Evolutionary conservation across 2,113 vertebrate species (phyloP), one percentile per base, ranked within the genome.

Genomic region (Otus sunia): DNA sequence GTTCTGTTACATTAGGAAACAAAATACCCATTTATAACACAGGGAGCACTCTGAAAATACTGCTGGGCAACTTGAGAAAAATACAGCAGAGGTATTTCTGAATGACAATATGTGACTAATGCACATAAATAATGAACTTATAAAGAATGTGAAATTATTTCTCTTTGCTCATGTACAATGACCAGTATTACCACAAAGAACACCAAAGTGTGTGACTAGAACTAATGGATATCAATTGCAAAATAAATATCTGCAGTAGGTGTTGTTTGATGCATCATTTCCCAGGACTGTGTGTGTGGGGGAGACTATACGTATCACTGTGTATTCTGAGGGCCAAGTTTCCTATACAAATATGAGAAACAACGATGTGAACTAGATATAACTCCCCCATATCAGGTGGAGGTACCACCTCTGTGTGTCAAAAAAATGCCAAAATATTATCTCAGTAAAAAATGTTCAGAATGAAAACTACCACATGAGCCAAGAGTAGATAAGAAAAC

Each of bases 171-270:
- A 60, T 1, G 0, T 39, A 67, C 0, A 0, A 43, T 72, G 49
- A 80, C 47, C 25, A 39, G 17, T 34, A 43, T 84, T 78, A 64
- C 26, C 2, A 6, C 17, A 84, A 91, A 55, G 26, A 39, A 17
- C 41, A 34, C 0, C 2, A 73, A 76, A 88, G 59, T 5, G 7
- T 34, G 25, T 85, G 34, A 23, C 0, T 0, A 82, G 53, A 78
- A 45, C 20, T n/a, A 53, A 41, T 15, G 13, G 39, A 41, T 53
- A 63, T 20, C 66, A 50, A 77, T 74, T 77, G 41, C 0, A 15
- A 81, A 95, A 93, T 29, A 92, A 96, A 89, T 68, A 92, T 34
- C 43, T 81, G 45, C 56, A 75, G 64, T 37, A 81, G 52, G 52
- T 88, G 45, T 27, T 69, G 17, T 45, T 67, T 45, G 27, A 53